These are phyloP conservation scores for Allophyes oxyacanthae DNA, from an alignment of 2,888 invertebrate genomes.

Conservation along the genomic window DNA sequence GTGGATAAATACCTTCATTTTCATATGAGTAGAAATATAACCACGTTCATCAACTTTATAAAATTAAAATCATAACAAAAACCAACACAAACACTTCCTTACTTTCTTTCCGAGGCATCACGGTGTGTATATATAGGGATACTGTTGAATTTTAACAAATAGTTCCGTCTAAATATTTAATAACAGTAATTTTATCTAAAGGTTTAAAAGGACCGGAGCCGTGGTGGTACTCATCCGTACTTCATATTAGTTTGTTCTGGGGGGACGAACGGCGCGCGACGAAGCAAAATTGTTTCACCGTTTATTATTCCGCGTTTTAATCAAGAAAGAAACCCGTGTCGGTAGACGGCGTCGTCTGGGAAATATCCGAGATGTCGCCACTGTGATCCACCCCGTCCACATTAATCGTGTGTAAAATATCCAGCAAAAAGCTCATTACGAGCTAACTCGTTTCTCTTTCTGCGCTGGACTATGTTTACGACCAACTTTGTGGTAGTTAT, in stretches of 20 bases:
- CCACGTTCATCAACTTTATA: no score
- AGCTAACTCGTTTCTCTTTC: conserved; percentile 55
- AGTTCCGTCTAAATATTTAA: conserved; percentile 46
- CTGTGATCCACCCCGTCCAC: conserved; percentile 67
- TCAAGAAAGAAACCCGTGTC: conserved; percentile 79
- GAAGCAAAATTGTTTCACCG: conserved; percentile 82
- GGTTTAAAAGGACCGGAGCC: conserved; percentile 62
- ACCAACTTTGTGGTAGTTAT: conserved; percentile 50
- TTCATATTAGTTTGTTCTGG: conserved; percentile 79
- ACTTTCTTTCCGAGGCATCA: not conserved
- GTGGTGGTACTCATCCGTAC: conserved; percentile 65
- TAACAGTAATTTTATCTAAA: conserved; percentile 41
- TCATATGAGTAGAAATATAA: no score
- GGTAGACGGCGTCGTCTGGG: conserved; percentile 70
- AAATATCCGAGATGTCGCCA: conserved; percentile 71
- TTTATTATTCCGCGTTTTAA: conserved; percentile 87
- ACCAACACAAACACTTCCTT: no score
- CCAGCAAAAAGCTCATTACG: conserved; percentile 69
- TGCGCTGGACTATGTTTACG: conserved; percentile 54
- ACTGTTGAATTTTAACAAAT: conserved; percentile 30
- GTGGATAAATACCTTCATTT: no score
- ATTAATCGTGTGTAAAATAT: conserved; percentile 78
- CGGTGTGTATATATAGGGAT: conserved; percentile 9
- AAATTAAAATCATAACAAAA: no score
- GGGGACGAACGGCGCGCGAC: conserved; percentile 64